Conservation (phyloP, 2,888 invertebrate genomes). For the Agriopis aurantiaria region DNA sequence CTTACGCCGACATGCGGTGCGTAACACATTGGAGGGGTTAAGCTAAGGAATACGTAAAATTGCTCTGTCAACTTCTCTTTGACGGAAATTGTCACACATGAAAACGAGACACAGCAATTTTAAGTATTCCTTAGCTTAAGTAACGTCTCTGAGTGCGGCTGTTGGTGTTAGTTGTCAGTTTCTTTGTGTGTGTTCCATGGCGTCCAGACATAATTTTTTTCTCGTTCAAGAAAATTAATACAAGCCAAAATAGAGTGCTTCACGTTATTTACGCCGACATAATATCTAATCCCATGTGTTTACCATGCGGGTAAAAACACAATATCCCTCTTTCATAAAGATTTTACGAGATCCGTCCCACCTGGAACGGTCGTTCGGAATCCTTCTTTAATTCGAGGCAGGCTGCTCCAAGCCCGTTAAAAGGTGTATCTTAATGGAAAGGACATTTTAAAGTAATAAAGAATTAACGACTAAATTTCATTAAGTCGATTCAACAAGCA, state of each 20-base stretch:
- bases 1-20: too few species aligned
- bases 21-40: too few species aligned
- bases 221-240: too few species aligned
- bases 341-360: constrained; percentile 53
- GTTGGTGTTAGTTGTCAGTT: too few species aligned
- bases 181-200: too few species aligned
- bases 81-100: too few species aligned
- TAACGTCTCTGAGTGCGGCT: too few species aligned
- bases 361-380: constrained; percentile 43
- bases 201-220: too few species aligned
- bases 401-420: constrained; percentile 20
- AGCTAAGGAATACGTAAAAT: too few species aligned
- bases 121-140: too few species aligned
- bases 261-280: constrained; percentile 13
- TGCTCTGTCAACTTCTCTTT: too few species aligned
- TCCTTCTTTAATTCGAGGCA: constrained; percentile 42
- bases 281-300: constrained; percentile 22
- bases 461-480: constrained; percentile 14
- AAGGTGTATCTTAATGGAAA: constrained; percentile 27
- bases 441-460: constrained; percentile 19
- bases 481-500: neutral
- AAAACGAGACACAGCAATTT: too few species aligned
- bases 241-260: constrained; percentile 6
- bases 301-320: constrained; percentile 38
- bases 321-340: constrained; percentile 49